phyloP scores from a whole-genome alignment of 2,888 invertebrate genomes.

The Ichneumoninae sp. region DNA sequence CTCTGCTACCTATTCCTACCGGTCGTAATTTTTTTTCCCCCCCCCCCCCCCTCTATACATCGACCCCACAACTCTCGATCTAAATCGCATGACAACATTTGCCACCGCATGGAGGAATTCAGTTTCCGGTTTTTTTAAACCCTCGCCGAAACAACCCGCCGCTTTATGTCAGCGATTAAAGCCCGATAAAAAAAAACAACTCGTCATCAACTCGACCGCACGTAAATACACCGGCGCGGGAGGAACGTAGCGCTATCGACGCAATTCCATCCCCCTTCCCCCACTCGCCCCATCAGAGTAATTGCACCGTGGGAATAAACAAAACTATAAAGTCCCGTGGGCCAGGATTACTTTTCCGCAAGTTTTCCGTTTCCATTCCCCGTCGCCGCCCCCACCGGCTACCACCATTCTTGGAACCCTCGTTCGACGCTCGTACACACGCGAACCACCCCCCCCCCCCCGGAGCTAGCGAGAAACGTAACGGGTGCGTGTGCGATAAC shows the following conservation, averaged over 20 bases:
- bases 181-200: conserved; percentile 16
- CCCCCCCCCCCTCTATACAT: background rate
- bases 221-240: conserved; percentile 14
- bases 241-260: conserved; percentile 21
- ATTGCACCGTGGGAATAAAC: conserved; percentile 78
- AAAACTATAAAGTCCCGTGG: conserved; percentile 77
- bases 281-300: conserved; percentile 73
- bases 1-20: conserved; percentile 1
- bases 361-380: conserved; percentile 64
- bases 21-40: background rate
- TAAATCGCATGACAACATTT: background rate
- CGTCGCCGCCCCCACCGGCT: conserved; percentile 16
- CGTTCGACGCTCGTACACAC: conserved; percentile 15
- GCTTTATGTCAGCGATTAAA: conserved; percentile 7
- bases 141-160: background rate
- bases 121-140: background rate
- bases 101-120: background rate
- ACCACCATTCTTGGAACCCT: conserved; percentile 5
- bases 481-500: conserved; percentile 37
- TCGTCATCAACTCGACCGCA: conserved; percentile 43
- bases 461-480: background rate
- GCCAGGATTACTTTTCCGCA: conserved; percentile 74
- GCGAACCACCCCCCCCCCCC: background rate
- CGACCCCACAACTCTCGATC: background rate
- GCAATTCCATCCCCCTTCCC: conserved; percentile 32